These are phyloP conservation scores for Cabera pusaria DNA, from an alignment of 2,888 invertebrate species.

Conservation along the genomic window DNA sequence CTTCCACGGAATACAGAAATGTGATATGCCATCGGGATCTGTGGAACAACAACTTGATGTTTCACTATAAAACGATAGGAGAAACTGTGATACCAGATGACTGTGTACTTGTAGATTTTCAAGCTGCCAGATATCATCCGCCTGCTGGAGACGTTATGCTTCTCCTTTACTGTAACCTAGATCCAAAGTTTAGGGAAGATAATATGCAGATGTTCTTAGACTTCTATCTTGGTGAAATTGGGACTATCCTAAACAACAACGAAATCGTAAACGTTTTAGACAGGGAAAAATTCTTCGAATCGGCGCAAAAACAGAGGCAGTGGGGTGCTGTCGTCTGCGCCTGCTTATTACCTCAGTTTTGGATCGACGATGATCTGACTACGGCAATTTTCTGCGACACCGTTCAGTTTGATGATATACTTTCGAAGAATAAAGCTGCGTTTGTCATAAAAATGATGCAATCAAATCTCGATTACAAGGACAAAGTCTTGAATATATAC, in stretches of 20 bases:
- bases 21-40: conserved; percentile 85
- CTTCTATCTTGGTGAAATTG: conserved; percentile 81
- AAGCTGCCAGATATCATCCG: conserved; percentile 86
- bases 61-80: conserved; percentile 56
- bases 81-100: conserved; percentile 61
- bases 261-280: conserved; percentile 62
- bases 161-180: conserved; percentile 80
- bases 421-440: conserved; percentile 74
- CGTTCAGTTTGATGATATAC: conserved; percentile 80
- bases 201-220: conserved; percentile 75
- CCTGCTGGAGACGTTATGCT: conserved; percentile 86
- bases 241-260: conserved; percentile 58
- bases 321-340: conserved; percentile 82
- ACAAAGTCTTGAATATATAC: conserved; percentile 78
- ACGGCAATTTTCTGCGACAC: conserved; percentile 70
- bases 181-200: conserved; percentile 69
- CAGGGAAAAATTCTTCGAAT: conserved; percentile 63
- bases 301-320: conserved; percentile 72
- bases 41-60: conserved; percentile 86
- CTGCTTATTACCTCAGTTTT: conserved; percentile 78
- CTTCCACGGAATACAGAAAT: conserved; percentile 62
- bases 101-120: conserved; percentile 87
- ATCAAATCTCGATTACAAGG: conserved; percentile 70
- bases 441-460: conserved; percentile 82
- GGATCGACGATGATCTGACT: conserved; percentile 76